Evolutionary conservation across 2,888 invertebrate species (phyloP), one percentile per base, ranked within the genome.

Genomic region (Campoplex nolae): DNA sequence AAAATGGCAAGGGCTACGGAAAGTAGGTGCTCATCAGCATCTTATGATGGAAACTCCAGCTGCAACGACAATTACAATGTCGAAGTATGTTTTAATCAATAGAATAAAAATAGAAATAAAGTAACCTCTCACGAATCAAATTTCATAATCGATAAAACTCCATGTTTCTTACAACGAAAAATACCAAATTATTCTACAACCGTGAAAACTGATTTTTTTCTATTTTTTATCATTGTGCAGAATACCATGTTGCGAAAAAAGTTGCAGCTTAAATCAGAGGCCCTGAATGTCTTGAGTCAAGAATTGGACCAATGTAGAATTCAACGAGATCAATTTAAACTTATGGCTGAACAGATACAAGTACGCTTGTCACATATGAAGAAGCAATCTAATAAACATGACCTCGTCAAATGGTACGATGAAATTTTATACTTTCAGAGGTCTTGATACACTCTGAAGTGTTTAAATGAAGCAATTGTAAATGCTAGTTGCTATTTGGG

Each of bases 221-320:
- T n/a, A 2, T 67, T 0, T 80, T 80, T 45, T 48, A 6, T 11
- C 18, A 56, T 18, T 32, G 2, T 54, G 16, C 45, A 89, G 89
- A 86, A 76, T 11, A 56, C 71, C 23, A 90, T 91, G 56, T 80
- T 94, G 71, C 90, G 85, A 45, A 92, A 91, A 83, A 98, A 97
- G 94, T 94, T 98, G 42, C 97, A 97, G 92, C 97, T 97, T 92
- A 98, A 98, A 94, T 95, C 97, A 77, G 98, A 98, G 94, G 98
- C 98, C 3, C 93, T 98, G 56, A 95, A 96, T n/a, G 97, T 98
- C 86, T 95, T 98, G 93, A 97, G 96, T 87, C 96, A 96, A 90
- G 97, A 98, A 92, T 94, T 98, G 84, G 97, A 97, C 90, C 96
- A 97, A 94, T 97, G 97, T 92, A 96, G 97, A 85, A 96, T 96